A percentile compares a stretch with the other conserved stretches of the same genome.
phyloP scores from a whole-genome alignment of 2,113 vertebrate genomes.

The Picathartes gymnocephalus region DNA sequence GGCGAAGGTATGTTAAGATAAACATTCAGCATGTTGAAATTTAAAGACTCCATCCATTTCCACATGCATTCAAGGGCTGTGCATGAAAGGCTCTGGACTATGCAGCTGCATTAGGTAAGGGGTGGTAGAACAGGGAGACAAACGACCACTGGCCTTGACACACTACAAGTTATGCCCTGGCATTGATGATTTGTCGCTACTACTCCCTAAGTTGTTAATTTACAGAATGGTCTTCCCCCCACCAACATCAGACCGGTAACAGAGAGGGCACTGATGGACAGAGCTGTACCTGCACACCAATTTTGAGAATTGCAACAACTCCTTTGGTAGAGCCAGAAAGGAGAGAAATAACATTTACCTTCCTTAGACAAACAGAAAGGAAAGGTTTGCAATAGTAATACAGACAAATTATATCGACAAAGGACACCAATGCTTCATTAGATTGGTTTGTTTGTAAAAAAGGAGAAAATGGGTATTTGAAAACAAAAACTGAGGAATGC shows the following conservation, averaged over 20 bases:
- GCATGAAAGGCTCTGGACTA: too few species aligned
- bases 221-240: not conserved
- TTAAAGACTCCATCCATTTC: not conserved
- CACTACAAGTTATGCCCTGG: accelerated
- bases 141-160: not conserved
- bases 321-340: not conserved
- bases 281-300: accelerated
- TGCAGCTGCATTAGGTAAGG: not conserved
- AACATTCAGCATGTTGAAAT: not conserved
- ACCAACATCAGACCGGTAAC: not conserved
- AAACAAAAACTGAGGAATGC: not conserved
- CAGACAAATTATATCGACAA: not conserved
- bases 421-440: not conserved
- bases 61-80: not conserved
- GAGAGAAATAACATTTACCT: not conserved
- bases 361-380: not conserved
- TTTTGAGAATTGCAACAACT: not conserved
- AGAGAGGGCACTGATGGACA: accelerated
- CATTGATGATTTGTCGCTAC: not conserved
- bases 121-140: not conserved
- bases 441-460: not conserved
- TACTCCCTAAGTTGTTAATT: not conserved
- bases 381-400: not conserved
- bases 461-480: not conserved
- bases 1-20: not conserved